phyloP scores from a whole-genome alignment of 2,888 invertebrate genomes.

The Volucella inanis region DNA sequence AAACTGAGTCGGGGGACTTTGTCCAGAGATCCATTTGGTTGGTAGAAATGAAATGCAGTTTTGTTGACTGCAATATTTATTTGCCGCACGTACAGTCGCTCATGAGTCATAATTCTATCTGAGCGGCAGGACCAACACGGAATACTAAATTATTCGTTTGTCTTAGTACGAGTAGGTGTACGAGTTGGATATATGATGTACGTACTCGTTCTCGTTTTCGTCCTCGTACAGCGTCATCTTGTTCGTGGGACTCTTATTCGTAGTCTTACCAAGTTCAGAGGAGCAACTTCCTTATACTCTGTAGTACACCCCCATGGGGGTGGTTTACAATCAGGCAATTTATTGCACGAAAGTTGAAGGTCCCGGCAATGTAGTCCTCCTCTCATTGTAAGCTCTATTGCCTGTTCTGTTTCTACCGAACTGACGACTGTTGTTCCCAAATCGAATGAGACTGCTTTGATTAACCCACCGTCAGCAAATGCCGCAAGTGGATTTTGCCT shows the following conservation, averaged over 20 bases:
- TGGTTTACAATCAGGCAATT: slow-evolving; percentile 75
- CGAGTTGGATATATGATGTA: background rate
- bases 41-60: slow-evolving; percentile 60
- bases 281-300: background rate
- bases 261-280: background rate
- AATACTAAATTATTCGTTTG: slow-evolving; percentile 70
- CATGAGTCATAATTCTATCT: slow-evolving; percentile 76
- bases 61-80: slow-evolving; percentile 74
- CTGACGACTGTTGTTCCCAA: slow-evolving; percentile 54
- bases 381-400: slow-evolving; percentile 32
- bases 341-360: slow-evolving; percentile 74
- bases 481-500: slow-evolving; percentile 48
- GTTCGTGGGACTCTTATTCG: no score
- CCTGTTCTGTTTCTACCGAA: no score
- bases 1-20: background rate
- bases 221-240: background rate
- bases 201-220: background rate
- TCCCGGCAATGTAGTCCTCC: slow-evolving; percentile 44
- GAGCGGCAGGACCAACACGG: slow-evolving; percentile 73
- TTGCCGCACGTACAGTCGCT: slow-evolving; percentile 76
- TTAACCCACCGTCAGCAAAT: slow-evolving; percentile 69
- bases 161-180: slow-evolving; percentile 19
- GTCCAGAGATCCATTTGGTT: background rate
- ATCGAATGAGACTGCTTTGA: slow-evolving; percentile 75
- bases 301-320: slow-evolving; percentile 59